Evolutionary conservation across 2,888 invertebrate species (phyloP), one percentile per base, ranked within the genome.

Genomic region (Trisateles emortualis): DNA sequence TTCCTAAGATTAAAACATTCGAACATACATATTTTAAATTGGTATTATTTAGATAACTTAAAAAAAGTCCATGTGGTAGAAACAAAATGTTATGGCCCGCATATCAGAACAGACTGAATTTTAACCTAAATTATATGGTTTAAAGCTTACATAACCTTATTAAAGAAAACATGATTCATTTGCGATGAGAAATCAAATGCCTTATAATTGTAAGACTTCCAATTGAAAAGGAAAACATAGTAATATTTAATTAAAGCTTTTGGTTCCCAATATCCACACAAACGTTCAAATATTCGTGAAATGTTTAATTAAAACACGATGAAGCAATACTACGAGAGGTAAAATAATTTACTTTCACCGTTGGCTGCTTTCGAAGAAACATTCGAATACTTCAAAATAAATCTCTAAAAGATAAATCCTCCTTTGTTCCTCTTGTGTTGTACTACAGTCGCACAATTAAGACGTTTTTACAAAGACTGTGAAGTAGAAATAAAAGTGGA

Each of bases 401-500:
- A 53, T 35, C 38, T 33, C 36, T 48, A 38, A 42, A 48, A 60
- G 68, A 63, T 56, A 55, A 70, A 57, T 53, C 59, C 57, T 57
- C 66, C 64, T 70, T 79, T 78, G 73, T 74, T 66, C 59, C 47
- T 30, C 52, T 53, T 52, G 39, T 61, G 53, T 64, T 61, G 52
- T 52, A 57, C 52, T 51, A 46, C 46, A 66, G 68, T 51, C 64
- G 68, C 69, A 74, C 74, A 76, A 82, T 81, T 79, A 76, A 67
- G 64, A 53, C 57, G 51, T 46, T 50, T 53, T 66, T 62, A 71
- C 71, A 68, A 71, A 59, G 56, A 69, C 68, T 64, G 65, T 73
- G 69, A 59, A 76, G 71, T 67, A 65, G 70, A 83, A 81, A 80
- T 79, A 78, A 80, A 79, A 74, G 64, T 57, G 56, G 42, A 50